These are phyloP conservation scores for Asteroscopus sphinx DNA, from an alignment of 2,888 invertebrate genomes.

Conservation along the genomic window DNA sequence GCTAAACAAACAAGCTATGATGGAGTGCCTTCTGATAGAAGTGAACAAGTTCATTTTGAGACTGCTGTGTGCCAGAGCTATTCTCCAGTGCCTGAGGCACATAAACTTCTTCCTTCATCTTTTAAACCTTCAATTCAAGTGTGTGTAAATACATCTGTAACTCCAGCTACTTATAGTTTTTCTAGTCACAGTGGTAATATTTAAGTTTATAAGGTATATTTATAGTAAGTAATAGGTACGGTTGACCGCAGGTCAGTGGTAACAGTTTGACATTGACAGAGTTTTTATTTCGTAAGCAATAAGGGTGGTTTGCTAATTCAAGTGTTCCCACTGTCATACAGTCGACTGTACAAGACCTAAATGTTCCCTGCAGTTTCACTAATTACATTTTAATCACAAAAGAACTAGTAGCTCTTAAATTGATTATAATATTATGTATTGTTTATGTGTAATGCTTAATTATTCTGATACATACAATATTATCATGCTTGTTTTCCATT, in stretches of 20 bases:
- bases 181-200: conserved; percentile 89
- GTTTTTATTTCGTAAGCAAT: no score
- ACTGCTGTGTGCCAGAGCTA: conserved; percentile 82
- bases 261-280: no score
- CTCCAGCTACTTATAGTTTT: conserved; percentile 89
- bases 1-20: conserved; percentile 93
- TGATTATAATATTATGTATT: no score
- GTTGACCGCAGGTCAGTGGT: no score
- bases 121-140: conserved; percentile 89
- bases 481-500: no score
- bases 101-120: conserved; percentile 87
- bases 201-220: conserved; percentile 73
- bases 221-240: conserved; percentile 55
- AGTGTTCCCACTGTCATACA: no score
- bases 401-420: background rate
- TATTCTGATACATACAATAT: no score
- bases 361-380: conserved; percentile 79
- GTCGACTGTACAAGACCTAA: conserved; percentile 52
- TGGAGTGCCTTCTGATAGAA: conserved; percentile 84
- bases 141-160: conserved; percentile 87
- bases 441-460: no score
- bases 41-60: conserved; percentile 86
- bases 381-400: conserved; percentile 62
- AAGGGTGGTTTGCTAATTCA: no score
- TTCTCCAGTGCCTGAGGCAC: conserved; percentile 86